phyloP scores from a whole-genome alignment of 2,888 invertebrate species.

The Phengaris alcon region DNA sequence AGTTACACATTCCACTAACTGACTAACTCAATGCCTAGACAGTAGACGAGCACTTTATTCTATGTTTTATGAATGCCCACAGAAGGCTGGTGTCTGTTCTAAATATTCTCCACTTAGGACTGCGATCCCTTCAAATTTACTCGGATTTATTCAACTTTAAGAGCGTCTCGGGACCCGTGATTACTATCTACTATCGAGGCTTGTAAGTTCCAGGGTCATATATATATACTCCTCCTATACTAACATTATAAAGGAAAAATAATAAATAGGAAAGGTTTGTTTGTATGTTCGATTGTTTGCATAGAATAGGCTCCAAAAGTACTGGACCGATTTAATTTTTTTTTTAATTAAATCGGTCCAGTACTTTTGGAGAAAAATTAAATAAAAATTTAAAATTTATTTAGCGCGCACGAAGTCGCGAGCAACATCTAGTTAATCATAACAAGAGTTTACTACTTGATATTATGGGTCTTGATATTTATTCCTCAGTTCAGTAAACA shows the following conservation, averaged over 20 bases:
- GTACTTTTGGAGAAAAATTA: too few species aligned
- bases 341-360: too few species aligned
- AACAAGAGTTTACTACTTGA: too few species aligned
- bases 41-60: slow-evolving; percentile 19
- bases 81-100: slow-evolving; percentile 22
- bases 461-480: too few species aligned
- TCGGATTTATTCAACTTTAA: slow-evolving; percentile 4
- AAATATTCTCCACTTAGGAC: slow-evolving; percentile 20
- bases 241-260: too few species aligned
- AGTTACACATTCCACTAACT: slow-evolving; percentile 19
- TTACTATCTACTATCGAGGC: neutral
- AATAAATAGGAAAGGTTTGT: neutral
- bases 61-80: slow-evolving; percentile 24
- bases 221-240: neutral
- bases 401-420: too few species aligned
- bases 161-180: slow-evolving; percentile 15
- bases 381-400: too few species aligned
- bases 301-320: too few species aligned
- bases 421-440: too few species aligned
- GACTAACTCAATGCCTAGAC: slow-evolving; percentile 20
- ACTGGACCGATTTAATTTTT: too few species aligned
- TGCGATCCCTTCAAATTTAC: slow-evolving; percentile 7
- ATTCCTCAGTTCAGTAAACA: too few species aligned
- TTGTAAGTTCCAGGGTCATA: neutral
- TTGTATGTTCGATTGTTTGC: too few species aligned